phyloP scores from a whole-genome alignment of 2,113 vertebrate species.

The Microtus richardsoni region DNA sequence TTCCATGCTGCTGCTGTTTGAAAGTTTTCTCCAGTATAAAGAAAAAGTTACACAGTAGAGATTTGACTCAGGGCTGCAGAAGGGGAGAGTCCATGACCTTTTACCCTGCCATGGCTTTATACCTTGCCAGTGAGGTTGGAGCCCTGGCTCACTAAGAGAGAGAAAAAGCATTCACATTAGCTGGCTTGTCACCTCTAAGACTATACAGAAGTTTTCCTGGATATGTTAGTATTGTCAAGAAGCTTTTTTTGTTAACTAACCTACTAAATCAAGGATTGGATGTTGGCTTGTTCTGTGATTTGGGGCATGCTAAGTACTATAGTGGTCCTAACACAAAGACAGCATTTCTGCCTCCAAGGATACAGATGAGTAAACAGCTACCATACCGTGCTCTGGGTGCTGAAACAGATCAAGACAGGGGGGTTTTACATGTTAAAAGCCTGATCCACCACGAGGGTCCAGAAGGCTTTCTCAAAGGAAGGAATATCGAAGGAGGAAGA shows the following conservation, averaged over 20 bases:
- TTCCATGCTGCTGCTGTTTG: conserved; percentile 34
- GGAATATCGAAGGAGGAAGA: neutral
- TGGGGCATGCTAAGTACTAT: neutral
- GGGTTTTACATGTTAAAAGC: neutral
- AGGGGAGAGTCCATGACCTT: neutral
- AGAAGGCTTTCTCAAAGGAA: neutral
- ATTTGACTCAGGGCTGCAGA: neutral
- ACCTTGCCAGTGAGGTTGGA: neutral
- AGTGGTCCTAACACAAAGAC: neutral
- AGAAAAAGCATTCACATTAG: neutral
- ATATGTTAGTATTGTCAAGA: neutral
- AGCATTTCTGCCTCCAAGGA: neutral
- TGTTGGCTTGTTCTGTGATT: neutral
- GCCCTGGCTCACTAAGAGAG: neutral
- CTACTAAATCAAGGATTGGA: neutral
- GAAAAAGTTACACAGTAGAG: conserved; percentile 22
- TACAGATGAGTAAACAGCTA: neutral
- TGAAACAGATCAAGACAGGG: neutral
- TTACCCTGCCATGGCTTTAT: neutral
- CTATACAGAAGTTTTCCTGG: conserved; percentile 13
- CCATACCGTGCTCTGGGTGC: neutral
- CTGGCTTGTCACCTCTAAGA: neutral
- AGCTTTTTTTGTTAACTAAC: neutral
- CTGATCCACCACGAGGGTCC: neutral
- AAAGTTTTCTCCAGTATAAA: neutral